Conservation (phyloP, 2,113 vertebrate genomes). For the Leucoraja erinaceus region DNA sequence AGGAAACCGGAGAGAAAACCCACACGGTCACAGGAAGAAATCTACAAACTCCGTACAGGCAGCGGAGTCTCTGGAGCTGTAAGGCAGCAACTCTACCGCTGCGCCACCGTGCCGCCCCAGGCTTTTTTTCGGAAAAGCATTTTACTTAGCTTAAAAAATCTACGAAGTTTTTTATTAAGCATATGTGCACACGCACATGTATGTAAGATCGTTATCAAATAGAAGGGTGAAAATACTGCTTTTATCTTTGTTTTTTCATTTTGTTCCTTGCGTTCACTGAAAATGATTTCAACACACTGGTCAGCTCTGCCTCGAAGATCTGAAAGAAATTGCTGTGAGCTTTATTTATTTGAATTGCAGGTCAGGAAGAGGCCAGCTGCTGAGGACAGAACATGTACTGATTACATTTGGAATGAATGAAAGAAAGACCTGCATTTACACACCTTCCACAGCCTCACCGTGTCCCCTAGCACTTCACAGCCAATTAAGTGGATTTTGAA, state of each 20-base stretch:
- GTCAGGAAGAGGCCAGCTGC: conserved; percentile 20
- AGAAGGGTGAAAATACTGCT: not conserved
- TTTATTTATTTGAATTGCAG: conserved; percentile 23
- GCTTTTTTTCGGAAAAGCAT: not conserved
- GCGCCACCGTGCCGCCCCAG: too few relatives aligned
- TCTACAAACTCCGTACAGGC: too few relatives aligned
- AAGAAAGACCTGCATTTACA: too few relatives aligned
- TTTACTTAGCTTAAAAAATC: not conserved
- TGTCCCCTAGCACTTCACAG: too few relatives aligned
- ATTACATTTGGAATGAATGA: not conserved
- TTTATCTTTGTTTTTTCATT: too few relatives aligned
- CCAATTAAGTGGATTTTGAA: too few relatives aligned
- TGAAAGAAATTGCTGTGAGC: not conserved
- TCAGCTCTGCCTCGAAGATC: not conserved
- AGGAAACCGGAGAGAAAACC: too few relatives aligned
- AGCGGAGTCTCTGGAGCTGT: too few relatives aligned
- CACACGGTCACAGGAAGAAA: too few relatives aligned
- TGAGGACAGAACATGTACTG: not conserved
- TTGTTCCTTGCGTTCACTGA: not conserved
- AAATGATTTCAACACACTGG: not conserved
- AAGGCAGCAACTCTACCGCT: too few relatives aligned
- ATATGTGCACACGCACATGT: too few relatives aligned
- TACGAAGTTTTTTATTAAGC: not conserved
- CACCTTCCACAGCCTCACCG: too few relatives aligned
- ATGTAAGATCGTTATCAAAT: not conserved